Percentiles rank a stretch among this genome's conserved stretches.
Evolutionary conservation across 2,888 invertebrate genomes (phyloP).

Genomic region (Onthophagus sagittarius): DNA sequence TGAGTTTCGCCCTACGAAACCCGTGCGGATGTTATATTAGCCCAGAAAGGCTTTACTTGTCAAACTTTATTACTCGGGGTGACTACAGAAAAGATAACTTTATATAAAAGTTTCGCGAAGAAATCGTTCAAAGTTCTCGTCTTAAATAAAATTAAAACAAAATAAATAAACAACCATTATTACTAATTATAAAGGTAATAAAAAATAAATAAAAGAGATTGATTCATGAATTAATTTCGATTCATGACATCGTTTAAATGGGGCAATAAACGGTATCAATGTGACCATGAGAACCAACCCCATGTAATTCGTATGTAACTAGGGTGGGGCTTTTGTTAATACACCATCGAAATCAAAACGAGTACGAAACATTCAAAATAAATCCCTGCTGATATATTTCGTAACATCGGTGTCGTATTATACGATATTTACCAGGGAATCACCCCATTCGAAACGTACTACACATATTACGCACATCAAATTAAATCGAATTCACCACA

Average conservation of each 20-base stretch:
- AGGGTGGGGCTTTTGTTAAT: background rate
- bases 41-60: constrained; percentile 31
- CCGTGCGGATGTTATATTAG: constrained; percentile 28
- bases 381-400: too few species aligned
- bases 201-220: too few species aligned
- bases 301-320: constrained; percentile 2
- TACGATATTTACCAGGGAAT: background rate
- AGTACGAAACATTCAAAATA: background rate
- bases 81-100: constrained; percentile 7
- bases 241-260: constrained; percentile 1
- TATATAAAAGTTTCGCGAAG: background rate
- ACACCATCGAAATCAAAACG: background rate
- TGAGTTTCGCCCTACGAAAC: constrained; percentile 22
- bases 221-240: background rate
- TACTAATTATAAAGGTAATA: too few species aligned
- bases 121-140: background rate
- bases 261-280: constrained; percentile 6
- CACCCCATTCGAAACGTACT: background rate
- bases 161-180: too few species aligned
- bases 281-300: background rate
- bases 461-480: background rate
- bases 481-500: too few species aligned
- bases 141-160: background rate
- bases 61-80: constrained; percentile 29
- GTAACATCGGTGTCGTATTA: background rate